These are phyloP conservation scores for Epicauta chinensis DNA, from an alignment of 1,140 invertebrate species.

Conservation along the genomic window DNA sequence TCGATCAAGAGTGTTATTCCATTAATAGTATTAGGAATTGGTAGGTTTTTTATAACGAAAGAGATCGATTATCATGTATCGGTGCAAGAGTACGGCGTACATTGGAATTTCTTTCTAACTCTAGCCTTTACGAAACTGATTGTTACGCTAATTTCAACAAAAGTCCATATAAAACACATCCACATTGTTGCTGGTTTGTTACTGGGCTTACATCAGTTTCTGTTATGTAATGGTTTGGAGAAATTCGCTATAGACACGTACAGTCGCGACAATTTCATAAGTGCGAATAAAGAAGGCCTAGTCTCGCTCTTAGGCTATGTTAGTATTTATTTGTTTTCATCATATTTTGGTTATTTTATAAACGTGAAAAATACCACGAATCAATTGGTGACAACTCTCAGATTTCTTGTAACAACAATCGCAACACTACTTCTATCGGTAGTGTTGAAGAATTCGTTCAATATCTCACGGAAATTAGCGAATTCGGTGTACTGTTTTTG, in stretches of 20 bases:
- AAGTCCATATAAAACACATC: slow-evolving; percentile 40
- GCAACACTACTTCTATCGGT: slow-evolving; percentile 46
- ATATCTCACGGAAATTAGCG: slow-evolving; percentile 63
- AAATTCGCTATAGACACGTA: slow-evolving; percentile 63
- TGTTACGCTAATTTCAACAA: slow-evolving; percentile 51
- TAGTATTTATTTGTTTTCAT: slow-evolving; percentile 69
- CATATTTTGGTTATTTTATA: slow-evolving; percentile 60
- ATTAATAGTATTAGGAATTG: slow-evolving; percentile 64
- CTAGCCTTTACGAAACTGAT: slow-evolving; percentile 76
- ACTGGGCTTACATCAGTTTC: slow-evolving; percentile 62
- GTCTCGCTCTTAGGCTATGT: slow-evolving; percentile 78
- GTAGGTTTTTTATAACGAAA: slow-evolving; percentile 58
- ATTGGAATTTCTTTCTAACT: slow-evolving; percentile 98
- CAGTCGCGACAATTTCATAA: slow-evolving; percentile 55
- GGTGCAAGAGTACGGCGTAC: slow-evolving; percentile 86
- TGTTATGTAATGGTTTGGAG: slow-evolving; percentile 56
- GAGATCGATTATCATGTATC: slow-evolving; percentile 76
- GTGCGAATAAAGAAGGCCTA: slow-evolving; percentile 87
- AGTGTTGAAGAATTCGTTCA: slow-evolving; percentile 45
- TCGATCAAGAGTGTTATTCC: slow-evolving; percentile 44
- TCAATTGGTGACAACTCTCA: neutral
- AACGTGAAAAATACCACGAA: slow-evolving; percentile 10
- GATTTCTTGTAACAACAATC: slow-evolving; percentile 20
- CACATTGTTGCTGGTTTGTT: slow-evolving; percentile 43
- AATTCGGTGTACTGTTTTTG: slow-evolving; percentile 73